phyloP scores from a whole-genome alignment of 2,797 vertebrate genomes.

The Rhynchotus rufescens region DNA sequence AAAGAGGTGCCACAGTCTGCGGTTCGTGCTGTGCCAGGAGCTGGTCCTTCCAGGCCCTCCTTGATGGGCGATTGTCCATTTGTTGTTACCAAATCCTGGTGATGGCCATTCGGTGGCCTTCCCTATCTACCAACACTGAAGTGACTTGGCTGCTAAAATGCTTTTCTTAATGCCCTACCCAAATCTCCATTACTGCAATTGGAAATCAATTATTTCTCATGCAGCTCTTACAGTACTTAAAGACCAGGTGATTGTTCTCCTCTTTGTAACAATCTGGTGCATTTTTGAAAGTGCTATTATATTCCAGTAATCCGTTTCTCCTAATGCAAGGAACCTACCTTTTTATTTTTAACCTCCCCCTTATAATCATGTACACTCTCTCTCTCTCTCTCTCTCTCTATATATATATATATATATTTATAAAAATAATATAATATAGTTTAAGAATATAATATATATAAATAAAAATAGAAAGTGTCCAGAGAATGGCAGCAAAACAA shows the following conservation, averaged over 20 bases:
- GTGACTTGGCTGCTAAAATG: background rate
- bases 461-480: background rate
- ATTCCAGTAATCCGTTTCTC: background rate
- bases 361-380: background rate
- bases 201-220: background rate
- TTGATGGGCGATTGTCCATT: fast-evolving
- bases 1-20: background rate
- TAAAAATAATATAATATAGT: too few species aligned
- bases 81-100: background rate
- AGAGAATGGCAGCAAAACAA: background rate
- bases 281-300: background rate
- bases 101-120: background rate
- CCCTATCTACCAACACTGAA: background rate
- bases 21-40: fast-evolving
- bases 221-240: background rate
- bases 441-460: too few species aligned
- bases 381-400: background rate
- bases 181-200: background rate
- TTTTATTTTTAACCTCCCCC: background rate
- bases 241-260: background rate
- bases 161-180: background rate
- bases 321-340: background rate
- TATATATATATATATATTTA: background rate
- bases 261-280: background rate
- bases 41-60: background rate